Conservation (phyloP, 2,888 invertebrate species). For the Agrilus mali region DNA sequence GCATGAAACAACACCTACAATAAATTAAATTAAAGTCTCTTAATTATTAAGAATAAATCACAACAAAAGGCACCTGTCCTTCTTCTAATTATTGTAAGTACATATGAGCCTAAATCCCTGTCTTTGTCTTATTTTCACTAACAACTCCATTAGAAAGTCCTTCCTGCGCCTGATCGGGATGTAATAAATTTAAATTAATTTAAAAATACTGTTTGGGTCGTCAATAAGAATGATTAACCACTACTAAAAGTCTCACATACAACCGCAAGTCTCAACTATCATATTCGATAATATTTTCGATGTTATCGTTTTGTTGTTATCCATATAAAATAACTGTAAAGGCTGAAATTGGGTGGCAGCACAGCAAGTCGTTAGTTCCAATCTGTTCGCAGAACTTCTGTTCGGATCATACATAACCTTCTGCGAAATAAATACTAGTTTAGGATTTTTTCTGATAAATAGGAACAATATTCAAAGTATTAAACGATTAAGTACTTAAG, state of each 20-base stretch:
- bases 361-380: slow-evolving; percentile 72
- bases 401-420: slow-evolving; percentile 51
- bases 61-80: too few relatives aligned
- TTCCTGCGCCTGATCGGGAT: background rate
- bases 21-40: too few relatives aligned
- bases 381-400: slow-evolving; percentile 28
- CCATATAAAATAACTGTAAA: slow-evolving; percentile 66
- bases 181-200: background rate
- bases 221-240: slow-evolving; percentile 2
- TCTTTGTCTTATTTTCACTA: background rate
- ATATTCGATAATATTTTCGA: slow-evolving; percentile 75
- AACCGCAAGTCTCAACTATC: slow-evolving; percentile 86
- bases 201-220: slow-evolving; percentile 11
- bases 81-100: too few relatives aligned
- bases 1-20: too few relatives aligned
- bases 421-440: slow-evolving; percentile 36
- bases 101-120: too few relatives aligned
- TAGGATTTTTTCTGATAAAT: background rate
- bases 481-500: too few relatives aligned
- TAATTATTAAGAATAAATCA: too few relatives aligned
- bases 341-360: slow-evolving; percentile 74
- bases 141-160: background rate
- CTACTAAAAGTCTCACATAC: slow-evolving; percentile 47
- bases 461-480: background rate
- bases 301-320: slow-evolving; percentile 65